Percentiles rank a stretch among this genome's conserved stretches.
These are phyloP conservation scores for Tonatia bakeri DNA, from an alignment of 2,113 vertebrate genomes.

Conservation along the genomic window DNA sequence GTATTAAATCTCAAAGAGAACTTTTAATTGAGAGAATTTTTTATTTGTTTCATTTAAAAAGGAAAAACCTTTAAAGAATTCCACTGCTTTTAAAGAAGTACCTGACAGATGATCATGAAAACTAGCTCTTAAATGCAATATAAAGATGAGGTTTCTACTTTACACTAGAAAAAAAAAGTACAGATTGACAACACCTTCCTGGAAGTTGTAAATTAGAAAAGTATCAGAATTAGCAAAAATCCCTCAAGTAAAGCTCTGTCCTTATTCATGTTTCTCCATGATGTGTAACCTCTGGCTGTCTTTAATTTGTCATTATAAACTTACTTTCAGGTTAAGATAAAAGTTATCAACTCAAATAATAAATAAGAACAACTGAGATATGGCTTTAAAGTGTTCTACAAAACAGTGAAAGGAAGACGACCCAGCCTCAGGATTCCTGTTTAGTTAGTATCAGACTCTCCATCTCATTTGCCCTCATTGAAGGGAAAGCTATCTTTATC, in stretches of 20 bases:
- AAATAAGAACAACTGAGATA: not conserved
- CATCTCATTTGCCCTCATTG: not conserved
- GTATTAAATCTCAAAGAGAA: not conserved
- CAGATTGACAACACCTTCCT: not conserved
- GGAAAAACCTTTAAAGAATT: constrained; percentile 18
- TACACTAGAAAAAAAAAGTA: constrained; percentile 5
- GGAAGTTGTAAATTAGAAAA: constrained; percentile 23
- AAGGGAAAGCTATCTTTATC: not conserved
- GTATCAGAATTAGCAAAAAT: not conserved
- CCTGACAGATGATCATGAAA: not conserved
- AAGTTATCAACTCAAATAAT: constrained; percentile 20
- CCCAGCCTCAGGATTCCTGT: not conserved
- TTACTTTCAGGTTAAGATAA: not conserved
- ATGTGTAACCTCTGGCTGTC: not conserved
- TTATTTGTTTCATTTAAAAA: not conserved
- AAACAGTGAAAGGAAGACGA: not conserved
- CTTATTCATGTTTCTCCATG: not conserved
- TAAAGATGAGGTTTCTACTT: not conserved
- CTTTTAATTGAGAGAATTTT: not conserved
- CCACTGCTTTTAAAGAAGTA: not conserved
- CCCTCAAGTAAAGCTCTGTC: not conserved
- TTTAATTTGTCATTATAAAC: not conserved
- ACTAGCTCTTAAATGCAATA: not conserved
- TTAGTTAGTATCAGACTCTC: not conserved
- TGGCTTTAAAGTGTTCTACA: not conserved